These are phyloP conservation scores for Malurus melanocephalus DNA, from an alignment of 2,113 vertebrate species.

Conservation along the genomic window DNA sequence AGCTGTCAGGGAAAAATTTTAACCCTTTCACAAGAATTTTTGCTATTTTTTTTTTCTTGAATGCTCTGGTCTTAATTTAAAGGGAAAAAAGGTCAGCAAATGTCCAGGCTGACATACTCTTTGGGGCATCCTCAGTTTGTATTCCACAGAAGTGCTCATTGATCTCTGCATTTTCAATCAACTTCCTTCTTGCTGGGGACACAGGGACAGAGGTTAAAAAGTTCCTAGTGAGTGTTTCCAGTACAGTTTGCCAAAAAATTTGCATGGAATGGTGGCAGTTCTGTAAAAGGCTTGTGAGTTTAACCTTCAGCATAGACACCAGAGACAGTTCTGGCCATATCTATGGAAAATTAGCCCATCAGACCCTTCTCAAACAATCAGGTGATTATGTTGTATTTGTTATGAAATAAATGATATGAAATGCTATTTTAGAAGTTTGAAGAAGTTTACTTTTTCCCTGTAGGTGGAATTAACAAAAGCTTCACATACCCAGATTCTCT, in stretches of 20 bases:
- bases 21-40: slow-evolving; percentile 66
- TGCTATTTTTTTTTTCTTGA: background rate
- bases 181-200: background rate
- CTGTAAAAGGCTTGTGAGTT: background rate
- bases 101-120: background rate
- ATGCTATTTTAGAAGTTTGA: background rate
- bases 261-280: background rate
- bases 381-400: background rate
- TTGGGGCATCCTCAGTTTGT: background rate
- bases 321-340: background rate
- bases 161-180: background rate
- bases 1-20: slow-evolving; percentile 64
- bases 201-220: background rate
- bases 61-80: background rate
- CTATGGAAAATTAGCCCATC: background rate
- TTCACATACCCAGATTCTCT: background rate
- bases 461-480: slow-evolving; percentile 38
- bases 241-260: slow-evolving; percentile 5
- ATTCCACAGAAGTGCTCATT: slow-evolving; percentile 8
- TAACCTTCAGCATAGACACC: background rate
- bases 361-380: background rate
- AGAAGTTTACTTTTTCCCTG: background rate
- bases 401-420: slow-evolving; percentile 4
- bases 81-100: background rate
- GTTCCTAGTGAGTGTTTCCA: slow-evolving; percentile 3